These are phyloP conservation scores for Paedocypris sp. DNA, from an alignment of 2,113 vertebrate species.

Conservation along the genomic window DNA sequence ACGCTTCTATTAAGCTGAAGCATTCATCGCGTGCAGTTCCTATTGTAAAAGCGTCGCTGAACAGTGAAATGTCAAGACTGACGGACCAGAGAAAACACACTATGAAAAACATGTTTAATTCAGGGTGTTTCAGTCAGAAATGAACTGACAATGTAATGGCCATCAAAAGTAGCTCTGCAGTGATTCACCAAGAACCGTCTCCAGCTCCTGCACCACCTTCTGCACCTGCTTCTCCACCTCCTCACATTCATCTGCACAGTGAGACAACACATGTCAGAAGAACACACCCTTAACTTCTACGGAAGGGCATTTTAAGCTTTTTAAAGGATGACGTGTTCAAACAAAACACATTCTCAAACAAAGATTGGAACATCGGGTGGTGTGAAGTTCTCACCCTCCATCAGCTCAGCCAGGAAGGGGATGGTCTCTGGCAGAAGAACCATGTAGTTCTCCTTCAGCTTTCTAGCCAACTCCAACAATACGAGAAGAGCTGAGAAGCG, in stretches of 20 bases:
- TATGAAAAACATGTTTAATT: neutral
- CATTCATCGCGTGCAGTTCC: no score
- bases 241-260: slow-evolving; percentile 79
- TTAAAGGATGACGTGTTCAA: neutral
- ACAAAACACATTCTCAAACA: no score
- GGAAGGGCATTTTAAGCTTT: neutral
- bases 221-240: slow-evolving; percentile 92
- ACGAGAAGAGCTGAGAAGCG: slow-evolving; percentile 79
- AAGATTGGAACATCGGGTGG: no score
- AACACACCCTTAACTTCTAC: neutral
- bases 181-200: slow-evolving; percentile 80
- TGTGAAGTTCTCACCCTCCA: slow-evolving; percentile 76
- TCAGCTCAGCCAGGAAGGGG: slow-evolving; percentile 91
- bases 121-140: no score
- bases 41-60: no score
- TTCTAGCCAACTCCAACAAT: slow-evolving; percentile 73
- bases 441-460: slow-evolving; percentile 87
- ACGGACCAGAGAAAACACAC: no score
- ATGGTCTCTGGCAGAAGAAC: slow-evolving; percentile 86
- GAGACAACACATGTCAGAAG: neutral
- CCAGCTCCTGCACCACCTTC: slow-evolving; percentile 81
- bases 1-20: no score
- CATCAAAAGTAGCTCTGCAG: slow-evolving; percentile 91
- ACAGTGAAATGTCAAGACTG: no score
- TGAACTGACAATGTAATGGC: no score